These are phyloP conservation scores for Periophthalmodon schlosseri DNA, from an alignment of 2,113 vertebrate species.

Conservation along the genomic window DNA sequence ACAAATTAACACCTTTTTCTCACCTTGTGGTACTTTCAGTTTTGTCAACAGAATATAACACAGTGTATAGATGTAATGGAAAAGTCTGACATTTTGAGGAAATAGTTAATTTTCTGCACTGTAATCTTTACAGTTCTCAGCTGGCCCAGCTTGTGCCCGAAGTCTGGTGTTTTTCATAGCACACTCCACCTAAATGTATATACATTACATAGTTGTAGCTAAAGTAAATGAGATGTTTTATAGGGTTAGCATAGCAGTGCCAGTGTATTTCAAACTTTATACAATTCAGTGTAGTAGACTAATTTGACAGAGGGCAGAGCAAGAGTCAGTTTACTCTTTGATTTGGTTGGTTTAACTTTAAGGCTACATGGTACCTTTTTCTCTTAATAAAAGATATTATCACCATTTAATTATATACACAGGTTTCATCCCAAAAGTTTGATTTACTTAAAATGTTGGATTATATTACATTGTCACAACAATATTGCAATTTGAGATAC, in stretches of 20 bases:
- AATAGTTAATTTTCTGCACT: not conserved
- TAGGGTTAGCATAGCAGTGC: not conserved
- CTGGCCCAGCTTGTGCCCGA: not conserved
- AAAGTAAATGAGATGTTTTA: not conserved
- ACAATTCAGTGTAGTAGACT: not conserved
- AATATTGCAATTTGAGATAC: too few relatives aligned
- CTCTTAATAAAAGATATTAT: too few relatives aligned
- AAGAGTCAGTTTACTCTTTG: too few relatives aligned
- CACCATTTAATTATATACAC: too few relatives aligned
- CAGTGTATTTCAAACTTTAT: not conserved
- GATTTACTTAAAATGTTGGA: too few relatives aligned
- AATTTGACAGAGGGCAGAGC: not conserved
- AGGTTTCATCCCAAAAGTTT: too few relatives aligned
- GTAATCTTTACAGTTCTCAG: constrained; percentile 4
- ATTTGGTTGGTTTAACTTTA: not conserved
- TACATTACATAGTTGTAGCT: not conserved
- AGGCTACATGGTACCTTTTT: too few relatives aligned
- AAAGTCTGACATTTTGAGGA: constrained; percentile 5
- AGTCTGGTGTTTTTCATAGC: not conserved
- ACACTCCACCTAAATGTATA: not conserved
- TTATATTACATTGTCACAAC: too few relatives aligned
- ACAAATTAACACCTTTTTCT: not conserved
- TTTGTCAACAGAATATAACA: not conserved
- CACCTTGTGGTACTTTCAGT: not conserved
- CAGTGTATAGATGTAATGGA: not conserved